phyloP scores from a whole-genome alignment of 2,888 invertebrate species.

The Andrena flavipes region DNA sequence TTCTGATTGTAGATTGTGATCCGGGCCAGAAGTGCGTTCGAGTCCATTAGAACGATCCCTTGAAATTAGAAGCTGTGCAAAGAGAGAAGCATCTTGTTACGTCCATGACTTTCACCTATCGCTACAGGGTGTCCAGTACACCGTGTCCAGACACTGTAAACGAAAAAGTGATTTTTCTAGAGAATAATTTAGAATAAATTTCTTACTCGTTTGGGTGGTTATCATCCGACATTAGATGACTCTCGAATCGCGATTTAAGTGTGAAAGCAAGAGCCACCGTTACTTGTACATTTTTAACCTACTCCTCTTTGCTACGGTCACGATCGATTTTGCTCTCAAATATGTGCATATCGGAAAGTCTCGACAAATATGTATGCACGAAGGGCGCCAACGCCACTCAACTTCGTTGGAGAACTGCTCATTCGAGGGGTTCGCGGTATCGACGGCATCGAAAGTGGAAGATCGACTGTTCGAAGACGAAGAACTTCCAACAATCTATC shows the following conservation, averaged over 20 bases:
- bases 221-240: slow-evolving; percentile 2
- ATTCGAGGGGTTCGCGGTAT: slow-evolving; percentile 40
- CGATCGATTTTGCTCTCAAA: slow-evolving; percentile 61
- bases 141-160: too few species aligned
- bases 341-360: slow-evolving; percentile 71
- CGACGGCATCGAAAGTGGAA: slow-evolving; percentile 23
- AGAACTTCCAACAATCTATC: not conserved
- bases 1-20: slow-evolving; percentile 16
- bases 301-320: slow-evolving; percentile 35
- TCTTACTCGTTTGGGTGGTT: not conserved
- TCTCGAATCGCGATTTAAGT: slow-evolving; percentile 14
- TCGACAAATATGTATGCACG: slow-evolving; percentile 70
- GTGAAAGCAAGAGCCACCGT: slow-evolving; percentile 30
- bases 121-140: too few species aligned
- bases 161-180: too few species aligned
- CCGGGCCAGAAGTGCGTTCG: not conserved
- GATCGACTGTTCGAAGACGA: not conserved
- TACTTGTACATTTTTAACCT: slow-evolving; percentile 39
- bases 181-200: not conserved
- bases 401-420: slow-evolving; percentile 57
- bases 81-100: not conserved
- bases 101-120: not conserved
- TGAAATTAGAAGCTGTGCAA: not conserved
- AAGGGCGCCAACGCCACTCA: slow-evolving; percentile 61
- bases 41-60: not conserved